A percentile compares a stretch with the other conserved stretches of the same genome.
Conservation (phyloP, 2,113 vertebrate species). For the Pelecanus crispus region DNA sequence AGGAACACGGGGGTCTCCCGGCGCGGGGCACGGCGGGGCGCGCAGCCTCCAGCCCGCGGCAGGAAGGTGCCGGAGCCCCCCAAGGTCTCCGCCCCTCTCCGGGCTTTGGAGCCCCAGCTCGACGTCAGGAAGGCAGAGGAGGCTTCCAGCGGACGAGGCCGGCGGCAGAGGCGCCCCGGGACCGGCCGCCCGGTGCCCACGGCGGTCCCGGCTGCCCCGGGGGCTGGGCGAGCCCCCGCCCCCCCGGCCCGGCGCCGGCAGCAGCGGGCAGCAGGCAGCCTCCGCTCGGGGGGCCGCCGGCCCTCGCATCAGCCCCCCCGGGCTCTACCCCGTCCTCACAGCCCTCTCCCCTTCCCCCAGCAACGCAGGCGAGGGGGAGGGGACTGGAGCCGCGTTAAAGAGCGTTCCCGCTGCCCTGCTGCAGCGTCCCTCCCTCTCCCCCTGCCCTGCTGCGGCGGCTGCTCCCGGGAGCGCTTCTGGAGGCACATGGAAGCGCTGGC, state of each 20-base stretch:
- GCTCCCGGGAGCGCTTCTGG: conserved; percentile 24
- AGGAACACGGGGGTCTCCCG: not conserved
- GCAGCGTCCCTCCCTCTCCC: not conserved
- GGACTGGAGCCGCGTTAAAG: not conserved
- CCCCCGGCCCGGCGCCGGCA: not conserved
- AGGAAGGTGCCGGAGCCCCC: not conserved
- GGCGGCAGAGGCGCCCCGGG: not conserved
- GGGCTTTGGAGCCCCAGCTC: accelerated
- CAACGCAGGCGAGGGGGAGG: not conserved
- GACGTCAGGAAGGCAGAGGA: accelerated
- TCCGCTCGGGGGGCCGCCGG: not conserved
- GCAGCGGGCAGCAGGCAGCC: not conserved
- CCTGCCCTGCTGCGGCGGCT: not conserved
- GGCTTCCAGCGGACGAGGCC: not conserved
- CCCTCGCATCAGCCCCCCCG: not conserved
- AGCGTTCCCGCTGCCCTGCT: not conserved
- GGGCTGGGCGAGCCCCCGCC: not conserved
- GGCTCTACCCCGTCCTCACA: not conserved
- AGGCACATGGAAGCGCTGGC: not conserved
- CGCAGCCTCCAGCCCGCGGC: no score
- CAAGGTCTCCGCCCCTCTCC: not conserved
- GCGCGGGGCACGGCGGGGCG: accelerated
- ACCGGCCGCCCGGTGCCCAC: not conserved
- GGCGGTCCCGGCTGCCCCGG: not conserved
- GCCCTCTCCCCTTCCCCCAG: not conserved